phyloP scores from a whole-genome alignment of 2,888 invertebrate genomes.

The Lycophotia porphyrea region DNA sequence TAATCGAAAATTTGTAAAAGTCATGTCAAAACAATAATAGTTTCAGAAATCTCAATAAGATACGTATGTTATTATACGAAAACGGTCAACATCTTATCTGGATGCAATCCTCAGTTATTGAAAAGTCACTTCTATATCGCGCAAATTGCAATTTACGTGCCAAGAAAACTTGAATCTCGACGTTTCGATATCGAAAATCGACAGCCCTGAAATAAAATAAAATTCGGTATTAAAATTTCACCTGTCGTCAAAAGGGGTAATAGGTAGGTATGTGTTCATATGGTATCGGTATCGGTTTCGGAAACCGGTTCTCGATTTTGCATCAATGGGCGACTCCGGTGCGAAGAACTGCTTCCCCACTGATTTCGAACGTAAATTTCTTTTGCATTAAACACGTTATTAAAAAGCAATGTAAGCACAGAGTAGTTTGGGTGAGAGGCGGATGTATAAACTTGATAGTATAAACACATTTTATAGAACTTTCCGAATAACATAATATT shows the following conservation, averaged over 20 bases:
- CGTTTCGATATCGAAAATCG: slow-evolving; percentile 17
- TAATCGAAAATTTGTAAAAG: slow-evolving; percentile 32
- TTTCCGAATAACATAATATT: not conserved
- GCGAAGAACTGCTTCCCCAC: slow-evolving; percentile 48
- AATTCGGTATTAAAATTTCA: slow-evolving; percentile 76
- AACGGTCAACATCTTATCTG: slow-evolving; percentile 37
- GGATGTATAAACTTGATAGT: not conserved
- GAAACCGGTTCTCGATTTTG: slow-evolving; percentile 67
- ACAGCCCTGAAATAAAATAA: slow-evolving; percentile 64
- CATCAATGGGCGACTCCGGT: slow-evolving; percentile 70
- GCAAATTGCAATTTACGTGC: slow-evolving; percentile 36
- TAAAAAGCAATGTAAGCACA: slow-evolving; percentile 69
- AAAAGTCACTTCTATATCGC: slow-evolving; percentile 19
- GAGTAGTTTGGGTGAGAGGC: slow-evolving; percentile 62
- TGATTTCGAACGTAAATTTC: slow-evolving; percentile 67
- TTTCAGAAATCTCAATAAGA: slow-evolving; percentile 41
- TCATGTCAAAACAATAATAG: slow-evolving; percentile 36
- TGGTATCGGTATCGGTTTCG: slow-evolving; percentile 55
- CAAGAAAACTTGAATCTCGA: slow-evolving; percentile 15
- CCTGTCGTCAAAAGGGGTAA: slow-evolving; percentile 73
- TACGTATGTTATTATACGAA: slow-evolving; percentile 35
- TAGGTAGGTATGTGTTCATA: slow-evolving; percentile 58
- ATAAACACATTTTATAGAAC: not conserved
- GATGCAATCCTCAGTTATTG: slow-evolving; percentile 30
- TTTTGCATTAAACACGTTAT: slow-evolving; percentile 73